Conservation (phyloP, 1,140 invertebrate species). For the Xylocopa sonorina region DNA sequence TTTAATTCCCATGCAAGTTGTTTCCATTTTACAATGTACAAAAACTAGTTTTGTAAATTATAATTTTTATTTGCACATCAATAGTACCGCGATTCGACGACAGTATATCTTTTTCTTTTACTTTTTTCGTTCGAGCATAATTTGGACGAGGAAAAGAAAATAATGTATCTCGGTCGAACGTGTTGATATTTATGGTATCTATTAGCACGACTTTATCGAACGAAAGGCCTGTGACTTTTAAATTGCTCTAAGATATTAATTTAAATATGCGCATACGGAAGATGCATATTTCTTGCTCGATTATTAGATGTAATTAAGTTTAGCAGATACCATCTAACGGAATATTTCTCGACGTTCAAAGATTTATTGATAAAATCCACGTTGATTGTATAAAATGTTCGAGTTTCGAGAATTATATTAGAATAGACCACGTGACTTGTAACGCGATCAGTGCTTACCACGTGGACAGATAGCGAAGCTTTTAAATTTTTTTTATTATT, state of each 20-base stretch:
- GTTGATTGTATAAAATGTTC: neutral
- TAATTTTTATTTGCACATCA: too few species aligned
- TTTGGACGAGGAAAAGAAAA: too few species aligned
- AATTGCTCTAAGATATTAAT: too few species aligned
- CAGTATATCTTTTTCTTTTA: neutral
- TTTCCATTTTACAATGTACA: neutral
- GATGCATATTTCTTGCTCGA: neutral
- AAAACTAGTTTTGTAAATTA: neutral
- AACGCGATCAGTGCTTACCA: constrained; percentile 28
- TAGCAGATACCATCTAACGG: neutral
- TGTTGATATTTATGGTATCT: neutral
- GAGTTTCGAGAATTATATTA: constrained; percentile 25
- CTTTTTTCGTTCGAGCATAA: neutral
- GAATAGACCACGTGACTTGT: constrained; percentile 40
- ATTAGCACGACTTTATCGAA: neutral
- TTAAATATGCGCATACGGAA: neutral
- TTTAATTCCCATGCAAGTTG: neutral
- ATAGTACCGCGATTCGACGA: too few species aligned
- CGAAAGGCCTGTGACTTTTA: too few species aligned
- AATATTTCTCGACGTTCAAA: neutral
- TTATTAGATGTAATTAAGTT: neutral
- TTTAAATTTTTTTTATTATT: constrained; percentile 23
- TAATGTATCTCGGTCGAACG: neutral
- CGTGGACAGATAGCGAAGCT: constrained; percentile 44
- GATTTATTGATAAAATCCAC: neutral